phyloP scores from a whole-genome alignment of 2,888 invertebrate genomes.

The Nymphalis polychloros region DNA sequence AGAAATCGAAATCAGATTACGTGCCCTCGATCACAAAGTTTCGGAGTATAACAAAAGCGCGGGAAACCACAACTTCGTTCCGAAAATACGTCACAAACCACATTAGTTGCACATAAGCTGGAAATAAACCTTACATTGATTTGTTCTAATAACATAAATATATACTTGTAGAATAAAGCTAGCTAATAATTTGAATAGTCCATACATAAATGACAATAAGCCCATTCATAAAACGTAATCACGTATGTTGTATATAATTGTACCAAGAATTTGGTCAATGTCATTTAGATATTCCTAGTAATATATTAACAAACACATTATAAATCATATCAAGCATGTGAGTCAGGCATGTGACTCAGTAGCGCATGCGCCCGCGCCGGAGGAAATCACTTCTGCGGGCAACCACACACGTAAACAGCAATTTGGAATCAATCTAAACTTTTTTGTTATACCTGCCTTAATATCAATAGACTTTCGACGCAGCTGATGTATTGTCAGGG shows the following conservation, averaged over 20 bases:
- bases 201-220: slow-evolving; percentile 10
- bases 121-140: not conserved
- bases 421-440: slow-evolving; percentile 65
- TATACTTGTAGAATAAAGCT: not conserved
- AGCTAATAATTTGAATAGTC: not conserved
- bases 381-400: slow-evolving; percentile 54
- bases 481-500: slow-evolving; percentile 39
- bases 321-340: slow-evolving; percentile 50
- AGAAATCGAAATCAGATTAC: slow-evolving; percentile 75
- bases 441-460: slow-evolving; percentile 49
- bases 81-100: slow-evolving; percentile 51
- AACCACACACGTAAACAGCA: slow-evolving; percentile 69
- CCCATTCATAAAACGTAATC: slow-evolving; percentile 34
- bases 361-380: slow-evolving; percentile 40
- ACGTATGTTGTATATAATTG: slow-evolving; percentile 22
- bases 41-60: slow-evolving; percentile 54
- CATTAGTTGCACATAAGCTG: slow-evolving; percentile 40
- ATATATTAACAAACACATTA: slow-evolving; percentile 64
- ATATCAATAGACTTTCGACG: slow-evolving; percentile 50
- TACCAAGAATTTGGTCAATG: slow-evolving; percentile 52
- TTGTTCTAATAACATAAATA: not conserved
- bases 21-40: slow-evolving; percentile 72
- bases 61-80: slow-evolving; percentile 51
- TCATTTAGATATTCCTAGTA: slow-evolving; percentile 63
- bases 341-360: slow-evolving; percentile 56